A percentile compares a stretch with the other conserved stretches of the same genome.
Evolutionary conservation across 2,888 invertebrate species (phyloP).

Genomic region (Oligia latruncula): DNA sequence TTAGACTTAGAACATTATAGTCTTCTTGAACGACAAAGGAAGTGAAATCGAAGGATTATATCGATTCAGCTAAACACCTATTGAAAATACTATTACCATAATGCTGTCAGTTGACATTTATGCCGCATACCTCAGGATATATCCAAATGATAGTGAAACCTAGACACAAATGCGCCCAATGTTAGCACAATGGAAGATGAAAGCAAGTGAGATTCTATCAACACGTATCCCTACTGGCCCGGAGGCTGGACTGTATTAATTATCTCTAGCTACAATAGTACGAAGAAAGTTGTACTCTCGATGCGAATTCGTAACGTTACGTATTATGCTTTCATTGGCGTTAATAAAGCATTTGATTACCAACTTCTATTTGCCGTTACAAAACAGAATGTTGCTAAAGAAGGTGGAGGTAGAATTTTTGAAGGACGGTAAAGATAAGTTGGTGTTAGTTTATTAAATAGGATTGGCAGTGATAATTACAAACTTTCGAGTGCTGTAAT

Average conservation of each 20-base stretch:
- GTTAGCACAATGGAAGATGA: conserved; percentile 53
- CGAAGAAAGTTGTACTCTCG: conserved; percentile 83
- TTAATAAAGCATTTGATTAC: conserved; percentile 71
- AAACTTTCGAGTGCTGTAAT: conserved; percentile 81
- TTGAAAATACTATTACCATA: conserved; percentile 37
- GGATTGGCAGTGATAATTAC: conserved; percentile 80
- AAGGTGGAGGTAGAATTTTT: conserved; percentile 1
- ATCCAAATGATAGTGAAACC: conserved; percentile 46
- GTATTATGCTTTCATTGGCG: conserved; percentile 71
- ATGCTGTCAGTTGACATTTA: conserved; percentile 46
- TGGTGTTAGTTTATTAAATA: conserved; percentile 58
- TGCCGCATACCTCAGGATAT: conserved; percentile 38
- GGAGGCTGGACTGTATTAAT: conserved; percentile 75
- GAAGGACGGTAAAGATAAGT: conserved; percentile 22
- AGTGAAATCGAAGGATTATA: conserved; percentile 40
- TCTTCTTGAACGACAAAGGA: conserved; percentile 20
- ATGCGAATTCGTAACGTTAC: conserved; percentile 81
- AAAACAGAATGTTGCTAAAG: conserved; percentile 12
- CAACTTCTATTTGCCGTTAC: conserved; percentile 41
- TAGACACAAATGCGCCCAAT: conserved; percentile 43
- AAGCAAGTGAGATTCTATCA: conserved; percentile 59
- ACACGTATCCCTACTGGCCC: conserved; percentile 53
- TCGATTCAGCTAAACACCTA: conserved; percentile 22
- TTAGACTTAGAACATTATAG: conserved; percentile 7
- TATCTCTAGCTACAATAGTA: conserved; percentile 78